phyloP scores from a whole-genome alignment of 2,113 vertebrate species.

The Okapia johnstoni region DNA sequence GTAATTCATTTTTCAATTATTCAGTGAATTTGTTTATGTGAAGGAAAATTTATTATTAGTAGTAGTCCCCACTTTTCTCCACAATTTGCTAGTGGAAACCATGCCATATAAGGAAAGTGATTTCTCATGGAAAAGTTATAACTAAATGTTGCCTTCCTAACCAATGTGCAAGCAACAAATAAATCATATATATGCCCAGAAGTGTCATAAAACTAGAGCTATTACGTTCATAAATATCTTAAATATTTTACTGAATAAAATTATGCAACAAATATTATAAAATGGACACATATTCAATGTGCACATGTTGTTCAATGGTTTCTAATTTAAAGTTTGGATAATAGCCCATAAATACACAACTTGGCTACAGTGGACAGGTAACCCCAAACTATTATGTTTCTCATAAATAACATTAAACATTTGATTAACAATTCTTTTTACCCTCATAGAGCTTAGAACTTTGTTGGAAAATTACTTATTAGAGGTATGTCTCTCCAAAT shows the following conservation, averaged over 20 bases:
- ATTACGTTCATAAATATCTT: not conserved
- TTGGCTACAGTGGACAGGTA: not conserved
- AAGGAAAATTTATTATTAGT: not conserved
- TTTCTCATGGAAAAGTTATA: not conserved
- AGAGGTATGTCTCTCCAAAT: not conserved
- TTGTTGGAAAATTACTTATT: not conserved
- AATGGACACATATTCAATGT: not conserved
- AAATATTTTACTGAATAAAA: conserved; percentile 3
- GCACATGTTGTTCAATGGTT: not conserved
- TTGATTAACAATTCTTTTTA: not conserved
- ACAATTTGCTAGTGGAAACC: not conserved
- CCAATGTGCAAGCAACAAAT: not conserved
- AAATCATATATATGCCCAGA: not conserved
- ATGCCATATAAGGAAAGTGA: not conserved
- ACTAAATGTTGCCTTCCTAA: not conserved
- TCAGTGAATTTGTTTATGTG: not conserved
- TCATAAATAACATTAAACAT: not conserved
- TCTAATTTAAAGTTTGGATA: not conserved
- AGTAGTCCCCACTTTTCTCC: not conserved
- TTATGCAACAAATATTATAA: not conserved
- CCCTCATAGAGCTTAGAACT: not conserved
- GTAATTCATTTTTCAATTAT: not conserved
- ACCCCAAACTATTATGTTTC: not conserved
- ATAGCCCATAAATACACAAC: not conserved
- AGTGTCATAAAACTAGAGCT: not conserved